These are phyloP conservation scores for Ennomos quercinarius DNA, from an alignment of 2,888 invertebrate genomes.

Conservation along the genomic window DNA sequence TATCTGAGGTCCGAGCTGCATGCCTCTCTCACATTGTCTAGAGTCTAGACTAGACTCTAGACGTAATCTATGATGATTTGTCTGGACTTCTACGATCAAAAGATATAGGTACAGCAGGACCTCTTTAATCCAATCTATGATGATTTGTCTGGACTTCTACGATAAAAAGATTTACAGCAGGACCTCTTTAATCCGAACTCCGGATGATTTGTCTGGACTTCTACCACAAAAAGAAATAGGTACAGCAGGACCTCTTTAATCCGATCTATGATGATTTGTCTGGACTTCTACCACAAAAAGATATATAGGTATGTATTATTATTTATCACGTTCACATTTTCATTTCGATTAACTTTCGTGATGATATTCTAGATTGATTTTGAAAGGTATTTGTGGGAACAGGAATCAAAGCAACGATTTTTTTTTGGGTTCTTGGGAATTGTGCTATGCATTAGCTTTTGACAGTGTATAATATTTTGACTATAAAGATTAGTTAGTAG, in stretches of 20 bases:
- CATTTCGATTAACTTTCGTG: constrained; percentile 13
- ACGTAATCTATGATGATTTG: neutral
- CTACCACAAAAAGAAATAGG: constrained; percentile 4
- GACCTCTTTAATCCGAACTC: no score
- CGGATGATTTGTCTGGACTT: neutral
- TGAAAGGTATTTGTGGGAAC: neutral
- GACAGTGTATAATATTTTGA: no score
- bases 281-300: constrained; percentile 1
- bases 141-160: neutral
- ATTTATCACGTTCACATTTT: constrained; percentile 1
- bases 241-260: no score
- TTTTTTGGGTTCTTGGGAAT: no score
- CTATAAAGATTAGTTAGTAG: no score
- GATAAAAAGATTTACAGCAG: constrained; percentile 7
- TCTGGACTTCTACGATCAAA: constrained; percentile 3
- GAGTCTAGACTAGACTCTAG: constrained; percentile 8
- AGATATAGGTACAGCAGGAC: constrained; percentile 2
- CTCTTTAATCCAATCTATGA: no score
- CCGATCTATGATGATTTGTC: constrained; percentile 1
- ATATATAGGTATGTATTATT: no score
- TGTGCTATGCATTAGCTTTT: no score
- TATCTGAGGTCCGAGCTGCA: constrained; percentile 3
- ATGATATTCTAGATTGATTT: constrained; percentile 9
- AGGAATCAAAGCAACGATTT: no score
- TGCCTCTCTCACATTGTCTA: constrained; percentile 10